Evolutionary conservation across 2,888 invertebrate species (phyloP).

Genomic region (Vandiemenella viatica): DNA sequence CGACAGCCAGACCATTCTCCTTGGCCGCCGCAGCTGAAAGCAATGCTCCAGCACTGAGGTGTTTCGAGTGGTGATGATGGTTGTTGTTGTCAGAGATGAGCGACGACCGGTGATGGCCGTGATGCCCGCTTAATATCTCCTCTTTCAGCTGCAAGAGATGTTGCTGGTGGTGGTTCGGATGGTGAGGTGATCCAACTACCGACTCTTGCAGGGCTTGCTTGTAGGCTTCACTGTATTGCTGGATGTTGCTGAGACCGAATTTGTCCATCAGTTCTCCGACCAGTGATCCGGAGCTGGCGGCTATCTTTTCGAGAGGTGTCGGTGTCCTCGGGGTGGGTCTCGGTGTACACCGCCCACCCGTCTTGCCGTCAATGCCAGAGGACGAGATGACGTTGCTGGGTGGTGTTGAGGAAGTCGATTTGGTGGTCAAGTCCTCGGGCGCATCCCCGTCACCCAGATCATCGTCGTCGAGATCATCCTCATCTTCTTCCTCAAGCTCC

Average conservation of each 20-base stretch:
- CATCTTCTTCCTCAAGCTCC: conserved; percentile 49
- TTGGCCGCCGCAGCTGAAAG: conserved; percentile 23
- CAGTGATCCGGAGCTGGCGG: conserved; percentile 42
- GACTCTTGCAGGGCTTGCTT: conserved; percentile 89
- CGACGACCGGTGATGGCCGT: conserved; percentile 20
- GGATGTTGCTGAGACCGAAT: conserved; percentile 84
- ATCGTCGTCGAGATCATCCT: conserved; percentile 32
- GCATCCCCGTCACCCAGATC: conserved; percentile 36
- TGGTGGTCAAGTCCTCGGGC: conserved; percentile 56
- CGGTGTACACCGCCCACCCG: conserved; percentile 16
- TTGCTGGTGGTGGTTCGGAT: conserved; percentile 27
- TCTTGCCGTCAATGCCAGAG: conserved; percentile 11
- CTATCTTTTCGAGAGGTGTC: conserved; percentile 21
- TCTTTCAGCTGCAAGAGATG: conserved; percentile 10
- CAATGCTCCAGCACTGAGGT: background rate
- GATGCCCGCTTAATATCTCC: conserved; percentile 21
- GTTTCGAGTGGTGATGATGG: conserved; percentile 14
- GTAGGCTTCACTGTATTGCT: conserved; percentile 91
- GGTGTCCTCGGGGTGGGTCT: conserved; percentile 21
- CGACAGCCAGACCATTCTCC: conserved; percentile 38
- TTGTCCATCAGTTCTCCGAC: conserved; percentile 95
- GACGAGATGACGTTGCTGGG: conserved; percentile 17
- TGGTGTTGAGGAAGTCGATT: conserved; percentile 26
- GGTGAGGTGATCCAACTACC: conserved; percentile 34
- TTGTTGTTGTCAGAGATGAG: conserved; percentile 24